Percentiles rank a stretch among this genome's conserved stretches.
Evolutionary conservation across 2,113 vertebrate genomes (phyloP).

Genomic region (Urocitellus parryii): DNA sequence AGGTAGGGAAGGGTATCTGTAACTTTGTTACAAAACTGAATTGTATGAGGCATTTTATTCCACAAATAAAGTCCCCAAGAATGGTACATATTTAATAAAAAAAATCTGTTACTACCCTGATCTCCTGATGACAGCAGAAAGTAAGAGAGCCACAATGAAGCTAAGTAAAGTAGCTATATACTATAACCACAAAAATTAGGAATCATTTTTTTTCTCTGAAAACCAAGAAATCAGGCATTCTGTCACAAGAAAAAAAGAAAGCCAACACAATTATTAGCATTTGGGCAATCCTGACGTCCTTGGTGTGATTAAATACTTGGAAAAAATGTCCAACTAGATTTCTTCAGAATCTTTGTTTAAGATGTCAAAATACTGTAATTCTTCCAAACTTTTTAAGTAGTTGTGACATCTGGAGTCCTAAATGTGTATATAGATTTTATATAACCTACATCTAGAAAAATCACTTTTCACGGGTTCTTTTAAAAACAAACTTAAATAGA

Average conservation of each 20-base stretch:
- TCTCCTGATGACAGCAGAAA: not conserved
- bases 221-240: conserved; percentile 26
- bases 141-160: not conserved
- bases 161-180: not conserved
- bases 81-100: not conserved
- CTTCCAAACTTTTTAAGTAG: not conserved
- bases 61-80: not conserved
- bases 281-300: not conserved
- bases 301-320: not conserved
- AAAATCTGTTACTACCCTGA: not conserved
- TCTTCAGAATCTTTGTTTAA: not conserved
- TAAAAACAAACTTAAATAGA: not conserved
- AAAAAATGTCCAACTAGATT: not conserved
- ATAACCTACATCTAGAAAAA: not conserved
- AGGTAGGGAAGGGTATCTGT: not conserved
- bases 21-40: not conserved
- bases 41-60: not conserved
- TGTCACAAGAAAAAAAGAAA: not conserved
- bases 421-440: not conserved
- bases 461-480: not conserved
- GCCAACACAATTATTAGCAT: not conserved
- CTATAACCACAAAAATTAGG: not conserved
- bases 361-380: not conserved
- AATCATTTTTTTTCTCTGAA: not conserved
- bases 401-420: not conserved